Conservation (phyloP, 2,888 invertebrate species). For the Diarsia dahlii region DNA sequence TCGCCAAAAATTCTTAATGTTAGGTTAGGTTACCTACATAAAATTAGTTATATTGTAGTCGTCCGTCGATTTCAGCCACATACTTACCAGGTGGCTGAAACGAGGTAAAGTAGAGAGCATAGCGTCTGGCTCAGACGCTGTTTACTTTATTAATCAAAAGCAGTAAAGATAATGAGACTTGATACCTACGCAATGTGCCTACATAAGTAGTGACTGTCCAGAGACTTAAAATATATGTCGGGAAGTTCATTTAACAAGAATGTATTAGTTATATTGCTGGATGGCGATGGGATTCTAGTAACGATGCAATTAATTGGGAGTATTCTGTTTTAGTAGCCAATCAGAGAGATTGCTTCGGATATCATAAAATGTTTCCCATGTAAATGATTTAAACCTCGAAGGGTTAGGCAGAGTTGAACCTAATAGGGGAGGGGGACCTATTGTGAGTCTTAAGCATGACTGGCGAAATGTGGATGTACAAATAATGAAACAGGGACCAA, state of each 20-base stretch:
- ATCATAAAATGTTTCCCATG: constrained; percentile 4
- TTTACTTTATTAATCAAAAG: neutral
- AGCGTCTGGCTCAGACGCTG: neutral
- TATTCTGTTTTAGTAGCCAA: constrained; percentile 36
- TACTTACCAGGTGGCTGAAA: no score
- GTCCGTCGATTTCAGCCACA: no score
- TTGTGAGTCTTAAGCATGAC: no score
- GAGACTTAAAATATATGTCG: neutral
- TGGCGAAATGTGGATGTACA: no score
- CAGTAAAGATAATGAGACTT: neutral
- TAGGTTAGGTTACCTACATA: no score
- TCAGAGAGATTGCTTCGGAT: constrained; percentile 23
- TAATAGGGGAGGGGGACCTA: no score
- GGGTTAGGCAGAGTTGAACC: no score
- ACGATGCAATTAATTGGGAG: constrained; percentile 31
- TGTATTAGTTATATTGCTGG: constrained; percentile 16
- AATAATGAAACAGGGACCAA: no score
- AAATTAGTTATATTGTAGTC: no score
- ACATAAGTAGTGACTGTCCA: neutral
- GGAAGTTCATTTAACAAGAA: constrained; percentile 4
- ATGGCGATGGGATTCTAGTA: constrained; percentile 11
- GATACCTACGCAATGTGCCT: neutral
- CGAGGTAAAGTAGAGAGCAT: no score
- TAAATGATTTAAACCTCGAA: no score
- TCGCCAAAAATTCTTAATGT: neutral